Conservation (phyloP, 2,113 vertebrate species). For the Dascyllus trimaculatus region DNA sequence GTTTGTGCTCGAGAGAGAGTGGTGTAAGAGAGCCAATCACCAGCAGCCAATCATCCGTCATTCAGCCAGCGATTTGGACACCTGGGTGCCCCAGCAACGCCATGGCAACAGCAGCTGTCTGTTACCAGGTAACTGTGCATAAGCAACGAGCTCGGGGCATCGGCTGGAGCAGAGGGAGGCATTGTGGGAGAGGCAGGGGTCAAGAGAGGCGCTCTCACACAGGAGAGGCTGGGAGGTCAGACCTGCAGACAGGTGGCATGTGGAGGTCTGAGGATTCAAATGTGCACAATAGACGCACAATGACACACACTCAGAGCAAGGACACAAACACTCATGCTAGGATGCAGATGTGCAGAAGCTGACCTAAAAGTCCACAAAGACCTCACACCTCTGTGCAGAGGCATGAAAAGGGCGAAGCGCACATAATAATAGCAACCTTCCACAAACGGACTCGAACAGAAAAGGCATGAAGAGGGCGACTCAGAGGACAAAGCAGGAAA, state of each 20-base stretch:
- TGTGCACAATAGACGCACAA: not conserved
- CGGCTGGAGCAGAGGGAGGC: conserved; percentile 17
- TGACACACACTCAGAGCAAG: not conserved
- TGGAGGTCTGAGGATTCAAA: conserved; percentile 14
- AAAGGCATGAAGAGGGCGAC: too few relatives aligned
- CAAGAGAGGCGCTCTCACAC: conserved; percentile 24
- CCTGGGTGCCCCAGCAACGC: conserved; percentile 44
- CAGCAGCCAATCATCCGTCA: conserved; percentile 54
- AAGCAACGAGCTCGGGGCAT: conserved; percentile 51
- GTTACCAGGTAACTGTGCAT: conserved; percentile 68
- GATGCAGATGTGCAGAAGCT: not conserved
- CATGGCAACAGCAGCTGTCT: conserved; percentile 70
- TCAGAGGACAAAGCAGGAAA: too few relatives aligned
- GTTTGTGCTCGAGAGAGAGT: not conserved
- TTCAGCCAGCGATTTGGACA: conserved; percentile 58
- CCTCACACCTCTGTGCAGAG: not conserved
- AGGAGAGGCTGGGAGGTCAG: conserved; percentile 45
- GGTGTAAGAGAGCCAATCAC: conserved; percentile 21
- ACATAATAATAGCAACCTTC: too few relatives aligned
- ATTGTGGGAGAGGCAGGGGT: conserved; percentile 46
- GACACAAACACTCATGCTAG: not conserved
- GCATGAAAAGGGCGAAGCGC: not conserved
- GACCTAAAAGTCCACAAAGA: not conserved
- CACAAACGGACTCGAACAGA: too few relatives aligned
- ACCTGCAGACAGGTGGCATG: conserved; percentile 36